Evolutionary conservation across 1,140 invertebrate genomes (phyloP).

Genomic region (Neodiprion fabricii): DNA sequence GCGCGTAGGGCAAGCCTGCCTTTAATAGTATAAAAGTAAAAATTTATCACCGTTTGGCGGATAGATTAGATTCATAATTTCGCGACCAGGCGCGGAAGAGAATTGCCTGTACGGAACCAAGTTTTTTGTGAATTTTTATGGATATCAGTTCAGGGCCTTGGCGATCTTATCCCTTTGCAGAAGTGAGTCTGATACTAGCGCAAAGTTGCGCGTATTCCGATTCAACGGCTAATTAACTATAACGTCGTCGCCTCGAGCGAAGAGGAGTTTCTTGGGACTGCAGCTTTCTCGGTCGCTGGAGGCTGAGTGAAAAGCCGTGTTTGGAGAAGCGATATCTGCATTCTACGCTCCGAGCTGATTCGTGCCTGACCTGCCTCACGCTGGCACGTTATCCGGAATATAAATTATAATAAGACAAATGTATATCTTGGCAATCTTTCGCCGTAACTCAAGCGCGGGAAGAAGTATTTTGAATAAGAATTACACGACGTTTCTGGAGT

Average conservation of each 20-base stretch:
- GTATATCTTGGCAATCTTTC: conserved; percentile 7
- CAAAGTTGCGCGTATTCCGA: too few species aligned
- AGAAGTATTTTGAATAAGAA: not conserved
- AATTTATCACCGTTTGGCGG: too few species aligned
- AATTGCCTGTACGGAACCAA: too few species aligned
- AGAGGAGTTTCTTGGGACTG: not conserved
- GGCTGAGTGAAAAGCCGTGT: conserved; percentile 4
- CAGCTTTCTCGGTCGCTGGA: conserved; percentile 6
- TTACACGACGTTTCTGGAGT: not conserved
- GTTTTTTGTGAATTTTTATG: too few species aligned
- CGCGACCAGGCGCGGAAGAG: too few species aligned
- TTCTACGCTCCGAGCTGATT: not conserved
- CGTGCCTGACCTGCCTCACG: not conserved
- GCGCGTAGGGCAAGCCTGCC: too few species aligned
- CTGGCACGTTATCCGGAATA: conserved; percentile 4
- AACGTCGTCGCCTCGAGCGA: not conserved
- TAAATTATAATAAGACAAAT: not conserved
- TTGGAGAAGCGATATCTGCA: conserved; percentile 2
- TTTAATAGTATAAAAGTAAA: too few species aligned
- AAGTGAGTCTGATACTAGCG: too few species aligned
- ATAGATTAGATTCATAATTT: too few species aligned
- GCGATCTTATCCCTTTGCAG: too few species aligned
- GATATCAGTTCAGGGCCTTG: too few species aligned
- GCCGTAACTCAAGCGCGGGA: not conserved
- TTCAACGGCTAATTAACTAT: too few species aligned